Evolutionary conservation across 2,888 invertebrate genomes (phyloP).

Genomic region (Ctena decussata): DNA sequence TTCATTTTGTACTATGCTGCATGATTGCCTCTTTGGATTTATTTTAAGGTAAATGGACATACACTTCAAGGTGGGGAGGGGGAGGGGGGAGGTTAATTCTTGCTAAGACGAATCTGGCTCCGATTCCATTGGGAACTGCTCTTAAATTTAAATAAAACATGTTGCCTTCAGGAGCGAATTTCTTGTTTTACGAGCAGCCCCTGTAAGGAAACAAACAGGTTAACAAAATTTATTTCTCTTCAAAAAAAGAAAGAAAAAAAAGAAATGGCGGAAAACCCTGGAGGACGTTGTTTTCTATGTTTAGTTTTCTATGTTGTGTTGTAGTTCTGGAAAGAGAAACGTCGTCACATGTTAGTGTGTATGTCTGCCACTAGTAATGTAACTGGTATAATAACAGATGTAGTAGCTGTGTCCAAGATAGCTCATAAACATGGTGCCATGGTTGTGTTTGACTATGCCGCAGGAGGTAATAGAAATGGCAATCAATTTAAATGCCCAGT

Average conservation of each 20-base stretch:
- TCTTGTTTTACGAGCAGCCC: too few relatives aligned
- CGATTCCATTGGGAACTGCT: too few relatives aligned
- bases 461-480: constrained; percentile 65
- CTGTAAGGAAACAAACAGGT: not conserved
- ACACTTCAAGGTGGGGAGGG: too few relatives aligned
- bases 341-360: constrained; percentile 53
- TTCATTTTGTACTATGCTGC: too few relatives aligned
- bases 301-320: constrained; percentile 1
- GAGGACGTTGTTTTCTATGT: not conserved
- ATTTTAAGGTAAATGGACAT: too few relatives aligned
- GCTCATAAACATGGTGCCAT: constrained; percentile 72
- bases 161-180: too few relatives aligned
- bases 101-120: too few relatives aligned
- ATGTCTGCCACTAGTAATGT: constrained; percentile 76
- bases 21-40: too few relatives aligned
- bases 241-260: not conserved
- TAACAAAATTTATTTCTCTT: not conserved
- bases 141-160: too few relatives aligned
- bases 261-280: not conserved
- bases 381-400: constrained; percentile 78
- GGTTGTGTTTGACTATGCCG: constrained; percentile 78
- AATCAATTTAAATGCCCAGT: too few relatives aligned
- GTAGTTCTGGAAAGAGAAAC: constrained; percentile 62
- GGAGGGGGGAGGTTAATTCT: too few relatives aligned
- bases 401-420: constrained; percentile 63